These are phyloP conservation scores for Dromococcyx pavoninus DNA, from an alignment of 2,797 vertebrate species.

Conservation along the genomic window DNA sequence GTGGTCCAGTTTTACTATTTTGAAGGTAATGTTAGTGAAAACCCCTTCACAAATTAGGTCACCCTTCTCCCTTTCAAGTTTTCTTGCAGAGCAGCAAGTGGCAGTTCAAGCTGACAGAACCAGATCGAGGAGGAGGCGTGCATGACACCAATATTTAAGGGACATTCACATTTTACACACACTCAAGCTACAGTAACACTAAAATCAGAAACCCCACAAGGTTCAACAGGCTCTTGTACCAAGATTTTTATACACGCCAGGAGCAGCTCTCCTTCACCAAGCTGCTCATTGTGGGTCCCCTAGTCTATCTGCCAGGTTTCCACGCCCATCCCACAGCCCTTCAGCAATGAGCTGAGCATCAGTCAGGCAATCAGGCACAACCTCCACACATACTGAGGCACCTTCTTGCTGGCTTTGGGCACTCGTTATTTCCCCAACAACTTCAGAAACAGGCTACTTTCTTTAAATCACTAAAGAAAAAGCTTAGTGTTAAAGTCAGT, in stretches of 20 bases:
- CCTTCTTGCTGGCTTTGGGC: not conserved
- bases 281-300: not conserved
- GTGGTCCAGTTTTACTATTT: not conserved
- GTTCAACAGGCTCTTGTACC: not conserved
- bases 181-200: not conserved
- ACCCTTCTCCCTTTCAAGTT: not conserved
- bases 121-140: fast-evolving
- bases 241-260: not conserved
- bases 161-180: not conserved
- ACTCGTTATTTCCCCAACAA: not conserved
- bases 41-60: not conserved
- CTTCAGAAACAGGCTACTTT: not conserved
- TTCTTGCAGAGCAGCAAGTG: not conserved
- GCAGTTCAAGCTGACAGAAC: not conserved
- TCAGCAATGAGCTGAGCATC: not conserved
- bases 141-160: not conserved
- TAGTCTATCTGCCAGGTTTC: not conserved
- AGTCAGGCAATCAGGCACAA: not conserved
- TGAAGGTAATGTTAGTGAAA: not conserved
- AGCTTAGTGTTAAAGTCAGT: not conserved
- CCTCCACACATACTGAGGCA: not conserved
- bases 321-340: no score
- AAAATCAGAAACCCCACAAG: not conserved
- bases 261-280: not conserved
- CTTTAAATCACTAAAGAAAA: not conserved